Base-by-base conservation (phyloP, 2,797 vertebrate species). In the Pogonophryne albipinna region DNA sequence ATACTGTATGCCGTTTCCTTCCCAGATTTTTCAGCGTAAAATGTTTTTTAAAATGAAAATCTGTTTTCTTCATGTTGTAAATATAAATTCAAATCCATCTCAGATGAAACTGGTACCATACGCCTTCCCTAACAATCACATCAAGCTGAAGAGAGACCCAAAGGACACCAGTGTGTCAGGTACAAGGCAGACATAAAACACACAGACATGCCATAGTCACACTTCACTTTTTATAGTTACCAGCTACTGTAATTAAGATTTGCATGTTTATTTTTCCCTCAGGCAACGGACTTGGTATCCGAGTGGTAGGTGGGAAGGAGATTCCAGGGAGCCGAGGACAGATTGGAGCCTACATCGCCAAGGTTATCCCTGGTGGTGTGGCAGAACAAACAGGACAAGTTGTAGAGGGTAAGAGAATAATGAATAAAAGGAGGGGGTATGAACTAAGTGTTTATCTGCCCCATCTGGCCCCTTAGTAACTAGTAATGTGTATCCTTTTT, bases 131-230 rank as follows among this genome's bases (percentile, higher is more conserved):
- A 96, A 99, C 83, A 87, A 96, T 67, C 95, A 96, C 75, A 91
- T 99, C 83, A 98, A 96, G 92, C 94, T 99, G 27, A 95, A 93
- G 71, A 96, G 95, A 92, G 98, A 99, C 91, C 94, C 95, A 15
- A 98, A 96, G 92, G 98, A 99, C 92, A 96, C 95, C 89, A 98
- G 96, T 20, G 95, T 99, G 85, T 99, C 98, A 96, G 98, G 98
- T 99, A 97, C 78, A 19, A 53, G 7, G n/a, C 58, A 61, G 52
- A 56, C 46, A 59, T 4, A 58, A 11, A 13, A 42, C 52, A 67
- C 14, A 52, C 3, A 71, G 1, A 57, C 14, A 65, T 31, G 27
- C 41, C 8, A n/a, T 46, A 17, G 42, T 45, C 10, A 66, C 19
- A 45, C 4, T 42, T 38, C 0, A 17, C 60, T 74, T 51, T 55